Conservation (phyloP, 2,888 invertebrate species). For the Atherix ibis region DNA sequence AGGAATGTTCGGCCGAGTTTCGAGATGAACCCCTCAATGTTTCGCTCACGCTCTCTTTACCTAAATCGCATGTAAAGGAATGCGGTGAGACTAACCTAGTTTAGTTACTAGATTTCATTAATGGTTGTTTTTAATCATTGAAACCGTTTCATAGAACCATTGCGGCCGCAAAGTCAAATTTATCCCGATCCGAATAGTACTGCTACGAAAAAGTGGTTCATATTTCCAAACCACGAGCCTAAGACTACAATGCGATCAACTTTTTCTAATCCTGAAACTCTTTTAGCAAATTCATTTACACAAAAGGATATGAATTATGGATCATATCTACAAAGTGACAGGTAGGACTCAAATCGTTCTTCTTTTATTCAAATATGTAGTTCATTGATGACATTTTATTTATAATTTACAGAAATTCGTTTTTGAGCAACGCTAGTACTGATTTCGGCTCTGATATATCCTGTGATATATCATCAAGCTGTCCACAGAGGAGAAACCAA, state of each 20-base stretch:
- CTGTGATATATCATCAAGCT: constrained; percentile 22
- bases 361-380: background rate
- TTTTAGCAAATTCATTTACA: constrained; percentile 13
- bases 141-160: too few species aligned
- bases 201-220: too few species aligned
- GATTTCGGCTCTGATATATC: constrained; percentile 30
- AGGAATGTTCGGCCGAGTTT: constrained; percentile 28
- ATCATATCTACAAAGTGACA: constrained; percentile 24
- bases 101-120: too few species aligned
- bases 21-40: constrained; percentile 29
- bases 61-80: constrained; percentile 15
- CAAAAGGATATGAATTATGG: constrained; percentile 26
- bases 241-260: constrained; percentile 29
- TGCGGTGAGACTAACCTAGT: too few species aligned
- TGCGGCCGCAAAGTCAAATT: too few species aligned
- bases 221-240: too few species aligned
- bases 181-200: too few species aligned
- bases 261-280: constrained; percentile 28
- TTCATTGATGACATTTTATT: background rate
- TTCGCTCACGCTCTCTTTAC: constrained; percentile 28
- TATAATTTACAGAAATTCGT: constrained; percentile 15
- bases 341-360: constrained; percentile 11
- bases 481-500: too few species aligned
- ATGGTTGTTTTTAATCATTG: too few species aligned
- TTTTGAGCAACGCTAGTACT: constrained; percentile 24